Percentiles rank a stretch among this genome's conserved stretches.
phyloP scores from a whole-genome alignment of 2,113 vertebrate genomes.

The Oceanites oceanicus region DNA sequence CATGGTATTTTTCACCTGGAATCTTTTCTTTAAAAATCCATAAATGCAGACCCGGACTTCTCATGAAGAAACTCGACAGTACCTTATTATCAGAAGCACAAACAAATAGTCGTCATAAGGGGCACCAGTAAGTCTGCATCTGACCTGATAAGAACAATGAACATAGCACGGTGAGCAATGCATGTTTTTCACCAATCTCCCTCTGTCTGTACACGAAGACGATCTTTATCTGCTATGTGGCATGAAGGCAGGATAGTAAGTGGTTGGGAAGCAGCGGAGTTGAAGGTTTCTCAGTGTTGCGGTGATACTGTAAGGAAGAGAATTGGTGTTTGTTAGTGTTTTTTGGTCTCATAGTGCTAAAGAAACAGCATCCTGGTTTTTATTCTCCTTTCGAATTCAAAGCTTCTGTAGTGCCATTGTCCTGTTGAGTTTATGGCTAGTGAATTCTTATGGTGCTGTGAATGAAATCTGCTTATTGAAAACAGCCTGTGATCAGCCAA shows the following conservation, averaged over 20 bases:
- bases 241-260: not conserved
- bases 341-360: not conserved
- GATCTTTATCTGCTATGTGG: not conserved
- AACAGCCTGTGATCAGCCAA: not conserved
- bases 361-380: not conserved
- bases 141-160: conserved; percentile 53
- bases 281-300: not conserved
- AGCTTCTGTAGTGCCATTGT: not conserved
- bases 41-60: not conserved
- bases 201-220: not conserved
- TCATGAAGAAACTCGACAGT: not conserved
- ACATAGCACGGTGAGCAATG: conserved; percentile 37
- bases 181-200: conserved; percentile 34
- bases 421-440: not conserved
- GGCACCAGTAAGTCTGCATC: conserved; percentile 39
- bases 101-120: conserved; percentile 10
- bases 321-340: not conserved
- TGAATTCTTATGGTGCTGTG: not conserved
- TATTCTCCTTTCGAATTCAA: not conserved
- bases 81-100: not conserved
- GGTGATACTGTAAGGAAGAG: not conserved
- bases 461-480: not conserved
- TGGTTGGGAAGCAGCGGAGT: not conserved
- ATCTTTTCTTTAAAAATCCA: not conserved
- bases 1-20: not conserved